Conservation (phyloP, 37 sponge, comb jelly and placozoan genomes). For the Eunapius fragilis region DNA sequence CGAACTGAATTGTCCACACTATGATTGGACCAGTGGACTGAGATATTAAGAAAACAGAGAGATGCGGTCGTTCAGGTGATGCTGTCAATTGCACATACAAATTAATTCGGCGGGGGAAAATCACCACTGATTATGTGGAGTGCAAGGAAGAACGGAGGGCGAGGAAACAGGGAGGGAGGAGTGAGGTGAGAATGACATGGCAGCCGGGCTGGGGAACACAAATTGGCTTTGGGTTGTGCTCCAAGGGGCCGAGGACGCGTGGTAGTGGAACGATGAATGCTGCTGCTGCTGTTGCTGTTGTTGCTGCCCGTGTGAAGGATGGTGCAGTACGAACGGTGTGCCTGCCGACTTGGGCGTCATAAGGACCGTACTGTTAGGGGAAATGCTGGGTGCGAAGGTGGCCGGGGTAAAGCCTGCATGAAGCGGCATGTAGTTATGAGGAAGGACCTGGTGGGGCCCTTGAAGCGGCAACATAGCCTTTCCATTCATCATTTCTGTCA, state of each 20-base stretch:
- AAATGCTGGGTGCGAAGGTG: conserved; percentile 50
- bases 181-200: conserved; percentile 51
- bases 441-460: conserved; percentile 50
- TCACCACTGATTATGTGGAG: conserved; percentile 11
- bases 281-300: background rate
- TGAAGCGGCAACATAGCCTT: conserved; percentile 40
- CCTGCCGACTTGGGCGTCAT: conserved; percentile 88
- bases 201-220: conserved; percentile 66
- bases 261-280: conserved; percentile 11
- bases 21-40: background rate
- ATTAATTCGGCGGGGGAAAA: background rate
- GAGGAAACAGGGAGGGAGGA: conserved; percentile 47
- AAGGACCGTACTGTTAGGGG: conserved; percentile 74
- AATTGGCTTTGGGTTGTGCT: conserved; percentile 74
- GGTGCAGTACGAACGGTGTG: conserved; percentile 68
- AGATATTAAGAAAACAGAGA: background rate
- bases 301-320: conserved; percentile 21
- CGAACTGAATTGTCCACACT: background rate
- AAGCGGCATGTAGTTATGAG: conserved; percentile 62
- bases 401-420: conserved; percentile 12
- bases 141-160: background rate
- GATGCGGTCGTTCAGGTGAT: background rate
- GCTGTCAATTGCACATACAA: background rate
- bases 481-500: conserved; percentile 74
- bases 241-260: conserved; percentile 59